A percentile compares a stretch with the other conserved stretches of the same genome.
phyloP scores from a whole-genome alignment of 2,113 vertebrate genomes.

The Xiphophorus maculatus region DNA sequence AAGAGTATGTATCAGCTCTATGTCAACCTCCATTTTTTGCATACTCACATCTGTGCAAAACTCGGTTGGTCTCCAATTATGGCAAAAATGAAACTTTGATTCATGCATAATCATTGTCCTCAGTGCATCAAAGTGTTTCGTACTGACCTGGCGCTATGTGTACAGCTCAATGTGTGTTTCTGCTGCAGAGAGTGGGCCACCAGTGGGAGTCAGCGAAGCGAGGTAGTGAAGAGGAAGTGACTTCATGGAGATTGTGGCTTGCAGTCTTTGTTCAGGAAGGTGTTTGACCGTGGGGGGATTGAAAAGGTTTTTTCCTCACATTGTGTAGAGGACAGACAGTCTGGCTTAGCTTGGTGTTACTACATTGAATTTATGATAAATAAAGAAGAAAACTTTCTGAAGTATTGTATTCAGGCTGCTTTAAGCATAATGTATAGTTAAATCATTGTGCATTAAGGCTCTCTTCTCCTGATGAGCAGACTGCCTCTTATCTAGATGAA shows the following conservation, averaged over 20 bases:
- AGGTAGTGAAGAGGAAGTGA: constrained; percentile 70
- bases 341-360: constrained; percentile 1
- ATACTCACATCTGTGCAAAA: neutral
- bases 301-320: constrained; percentile 69
- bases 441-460: neutral
- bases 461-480: constrained; percentile 32
- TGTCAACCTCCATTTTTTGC: neutral
- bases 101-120: neutral
- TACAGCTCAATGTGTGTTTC: constrained; percentile 5
- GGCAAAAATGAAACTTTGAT: neutral
- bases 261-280: constrained; percentile 67
- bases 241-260: constrained; percentile 55
- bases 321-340: constrained; percentile 54
- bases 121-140: neutral
- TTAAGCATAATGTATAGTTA: neutral
- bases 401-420: neutral
- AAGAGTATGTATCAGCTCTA: neutral
- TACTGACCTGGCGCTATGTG: neutral
- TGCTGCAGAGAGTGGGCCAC: constrained; percentile 8
- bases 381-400: neutral
- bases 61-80: neutral
- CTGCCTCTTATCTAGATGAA: constrained; percentile 42
- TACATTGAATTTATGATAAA: neutral
- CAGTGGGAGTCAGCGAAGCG: constrained; percentile 29
- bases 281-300: constrained; percentile 41